Base-by-base conservation (phyloP, 1,140 invertebrate species). In the Dendroctonus valens region DNA sequence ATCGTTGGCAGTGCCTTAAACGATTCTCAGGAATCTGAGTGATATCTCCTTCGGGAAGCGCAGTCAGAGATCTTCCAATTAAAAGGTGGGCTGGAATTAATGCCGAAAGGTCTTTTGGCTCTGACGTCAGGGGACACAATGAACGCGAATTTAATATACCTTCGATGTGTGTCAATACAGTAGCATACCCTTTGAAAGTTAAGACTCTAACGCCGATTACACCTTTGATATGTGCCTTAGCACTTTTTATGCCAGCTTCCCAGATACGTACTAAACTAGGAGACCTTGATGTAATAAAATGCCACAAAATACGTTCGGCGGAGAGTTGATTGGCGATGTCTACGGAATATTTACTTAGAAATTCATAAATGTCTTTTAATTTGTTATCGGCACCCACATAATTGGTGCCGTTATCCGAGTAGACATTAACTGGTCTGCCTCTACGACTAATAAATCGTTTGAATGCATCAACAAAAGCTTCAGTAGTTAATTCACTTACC, bases 241-340 rank as follows among this genome's bases (percentile, higher is more conserved):
- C 63, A 11, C 67, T 70, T 52, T 75, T 73, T 5, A 80, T 71
- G 3, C 68, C 68, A 26, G 69, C 55, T 69, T 81, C 79, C 77
- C 78, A 79, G 14, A 76, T 51, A 37, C 79, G 78, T 50, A 76
- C 76, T 37, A 75, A 69, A 65, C 79, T 72, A 8, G 77, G 75
- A n/a, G 71, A 66, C 76, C 74, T 12, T 12, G 41, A 5, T 1
- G 75, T 70, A 39, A 59, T 69, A 57, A 73, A 75, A 26, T 69
- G 42, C 57, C 67, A 74, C 0, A 48, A 42, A 14, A 59, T 58
- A 11, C 40, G 26, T 14, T 59, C 50, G 6, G 9, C 15, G 26
- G 41, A 26, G n/a, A 67, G 15, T 68, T 50, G 12, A 55, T 38
- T 15, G 8, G 15, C 44, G 41, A 41, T 42, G 41, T 58, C 39